Base-by-base conservation (phyloP, 2,113 vertebrate species). In the Phylloscopus trochiloides region DNA sequence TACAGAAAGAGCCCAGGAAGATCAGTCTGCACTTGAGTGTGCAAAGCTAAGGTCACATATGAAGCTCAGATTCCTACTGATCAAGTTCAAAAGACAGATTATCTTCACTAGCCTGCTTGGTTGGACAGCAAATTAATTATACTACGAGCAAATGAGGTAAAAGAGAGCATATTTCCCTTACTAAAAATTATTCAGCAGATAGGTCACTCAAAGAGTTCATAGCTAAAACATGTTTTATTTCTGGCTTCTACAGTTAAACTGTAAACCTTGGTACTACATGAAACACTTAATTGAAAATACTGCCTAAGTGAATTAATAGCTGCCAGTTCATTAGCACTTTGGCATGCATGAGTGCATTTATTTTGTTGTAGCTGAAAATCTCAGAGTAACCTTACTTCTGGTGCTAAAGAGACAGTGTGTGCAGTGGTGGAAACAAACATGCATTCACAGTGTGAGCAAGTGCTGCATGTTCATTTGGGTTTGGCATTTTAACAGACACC, bases 401-500 rank as follows among this genome's bases (percentile, higher is more conserved):
- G 18, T 73, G 52, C 83, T 78, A 3, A 70, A 78, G 63, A 87
- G 81, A 31, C 68, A 51, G 28, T 38, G 36, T 34, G 32, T 12
- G 11, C 38, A 29, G 14, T 47, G 22, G 14, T 38, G 43, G 72
- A 54, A 95, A 88, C 67, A 91, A 63, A 72, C 38, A 17, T 3
- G 31, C 48, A 68, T 84, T 84, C 89, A 76, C 36, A 90, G 68
- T 13, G 17, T 58, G 62, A 80, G 74, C 81, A 68, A 81, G 67
- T 28, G 57, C 80, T 93, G 68, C 62, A 47, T 68, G 36, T 59
- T 93, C 75, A 38, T 83, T 34, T 63, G 75, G 63, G 55, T 85
- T 86, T 91, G 75, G 78, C 66, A 80, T 88, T 92, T 91, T 55
- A 91, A 96, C 67, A 86, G 78, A 62, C 32, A 85, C 58, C 31